These are phyloP conservation scores for Megathymus violae DNA, from an alignment of 1,140 invertebrate genomes.

Conservation along the genomic window DNA sequence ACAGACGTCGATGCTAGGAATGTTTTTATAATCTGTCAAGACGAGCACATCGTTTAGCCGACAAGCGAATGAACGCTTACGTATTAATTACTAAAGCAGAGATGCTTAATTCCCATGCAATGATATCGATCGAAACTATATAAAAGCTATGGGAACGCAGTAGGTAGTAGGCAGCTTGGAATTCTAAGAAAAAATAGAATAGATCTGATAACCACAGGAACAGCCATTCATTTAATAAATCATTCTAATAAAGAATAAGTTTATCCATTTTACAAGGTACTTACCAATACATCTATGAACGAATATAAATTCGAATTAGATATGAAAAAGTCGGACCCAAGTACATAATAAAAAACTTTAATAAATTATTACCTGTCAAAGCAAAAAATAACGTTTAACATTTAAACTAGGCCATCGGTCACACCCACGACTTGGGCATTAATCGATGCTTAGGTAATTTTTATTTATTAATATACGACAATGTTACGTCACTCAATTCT, in stretches of 20 bases:
- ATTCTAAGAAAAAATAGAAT: not conserved
- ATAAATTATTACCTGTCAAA: not conserved
- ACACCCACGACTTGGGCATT: conserved; percentile 14
- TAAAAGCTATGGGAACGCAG: conserved; percentile 3
- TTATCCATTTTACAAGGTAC: not conserved
- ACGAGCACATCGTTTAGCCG: conserved; percentile 35
- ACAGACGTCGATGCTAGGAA: conserved; percentile 24
- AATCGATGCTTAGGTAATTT: conserved; percentile 34
- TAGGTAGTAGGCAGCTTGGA: not conserved
- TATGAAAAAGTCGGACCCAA: not conserved
- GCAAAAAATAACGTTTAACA: not conserved
- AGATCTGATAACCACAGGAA: too few relatives aligned
- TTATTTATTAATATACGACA: conserved; percentile 42
- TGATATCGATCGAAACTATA: not conserved
- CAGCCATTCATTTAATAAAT: too few relatives aligned
- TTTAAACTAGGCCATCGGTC: conserved; percentile 7
- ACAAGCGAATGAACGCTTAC: conserved; percentile 50
- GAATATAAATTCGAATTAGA: not conserved
- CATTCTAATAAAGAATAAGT: not conserved
- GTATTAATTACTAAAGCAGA: conserved; percentile 48
- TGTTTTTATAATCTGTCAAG: conserved; percentile 46
- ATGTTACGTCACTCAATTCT: conserved; percentile 51
- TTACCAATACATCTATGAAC: too few relatives aligned
- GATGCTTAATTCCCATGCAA: conserved; percentile 39
- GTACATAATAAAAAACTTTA: not conserved